Conservation (phyloP, 2,797 vertebrate species). For the Columba guinea region DNA sequence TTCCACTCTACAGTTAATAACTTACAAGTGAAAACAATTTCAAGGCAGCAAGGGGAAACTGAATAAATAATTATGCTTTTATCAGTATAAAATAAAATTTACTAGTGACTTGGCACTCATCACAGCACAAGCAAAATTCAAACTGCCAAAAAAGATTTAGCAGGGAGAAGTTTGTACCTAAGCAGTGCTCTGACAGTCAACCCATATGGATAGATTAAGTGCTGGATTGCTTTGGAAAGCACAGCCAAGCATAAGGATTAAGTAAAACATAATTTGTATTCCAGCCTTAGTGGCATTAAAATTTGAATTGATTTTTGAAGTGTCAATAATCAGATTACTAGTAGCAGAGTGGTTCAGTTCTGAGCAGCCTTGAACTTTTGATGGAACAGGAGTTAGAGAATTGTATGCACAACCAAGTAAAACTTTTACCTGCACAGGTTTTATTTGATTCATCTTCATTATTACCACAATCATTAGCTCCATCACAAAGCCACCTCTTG, state of each 20-base stretch:
- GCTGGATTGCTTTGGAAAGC: constrained; percentile 57
- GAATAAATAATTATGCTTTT: constrained; percentile 23
- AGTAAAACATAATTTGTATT: constrained; percentile 53
- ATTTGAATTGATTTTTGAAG: constrained; percentile 43
- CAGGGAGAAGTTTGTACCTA: not conserved
- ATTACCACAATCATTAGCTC: constrained; percentile 91
- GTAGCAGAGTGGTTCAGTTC: not conserved
- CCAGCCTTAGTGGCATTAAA: not conserved
- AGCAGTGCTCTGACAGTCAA: not conserved
- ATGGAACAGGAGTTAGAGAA: not conserved
- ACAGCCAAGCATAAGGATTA: constrained; percentile 30
- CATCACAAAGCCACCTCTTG: constrained; percentile 95
- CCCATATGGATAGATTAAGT: constrained; percentile 21
- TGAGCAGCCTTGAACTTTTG: not conserved
- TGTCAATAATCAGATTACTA: constrained; percentile 14
- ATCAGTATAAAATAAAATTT: constrained; percentile 20
- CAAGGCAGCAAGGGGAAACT: not conserved
- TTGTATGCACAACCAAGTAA: not conserved
- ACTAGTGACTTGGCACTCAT: not conserved
- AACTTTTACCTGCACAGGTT: constrained; percentile 90
- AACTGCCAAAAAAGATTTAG: constrained; percentile 14
- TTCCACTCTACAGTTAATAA: not conserved
- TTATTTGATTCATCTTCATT: constrained; percentile 92
- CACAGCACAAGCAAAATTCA: not conserved
- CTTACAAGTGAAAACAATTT: constrained; percentile 10